Conservation (phyloP, 2,888 invertebrate genomes). For the Octodonta nipae region DNA sequence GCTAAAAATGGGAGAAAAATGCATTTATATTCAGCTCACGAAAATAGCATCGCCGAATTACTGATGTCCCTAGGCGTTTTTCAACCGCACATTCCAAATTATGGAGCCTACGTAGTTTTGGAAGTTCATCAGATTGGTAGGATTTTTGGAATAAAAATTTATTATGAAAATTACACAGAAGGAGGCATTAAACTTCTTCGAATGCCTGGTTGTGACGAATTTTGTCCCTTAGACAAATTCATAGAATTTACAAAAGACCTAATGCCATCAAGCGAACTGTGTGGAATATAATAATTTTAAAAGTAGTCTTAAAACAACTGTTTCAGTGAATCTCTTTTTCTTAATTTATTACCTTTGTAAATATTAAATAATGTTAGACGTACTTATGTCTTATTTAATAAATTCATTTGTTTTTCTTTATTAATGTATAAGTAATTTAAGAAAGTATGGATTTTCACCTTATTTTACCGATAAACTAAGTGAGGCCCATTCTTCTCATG, state of each 20-base stretch:
- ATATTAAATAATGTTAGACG: no score
- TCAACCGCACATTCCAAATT: constrained; percentile 28
- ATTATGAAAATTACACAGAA: constrained; percentile 18
- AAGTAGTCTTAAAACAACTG: no score
- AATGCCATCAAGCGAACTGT: constrained; percentile 9
- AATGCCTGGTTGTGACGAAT: constrained; percentile 17
- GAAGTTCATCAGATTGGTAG: constrained; percentile 21
- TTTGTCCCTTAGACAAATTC: constrained; percentile 20
- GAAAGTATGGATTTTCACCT: no score
- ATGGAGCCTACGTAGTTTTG: constrained; percentile 21
- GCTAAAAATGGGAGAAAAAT: constrained; percentile 14
- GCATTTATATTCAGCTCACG: constrained; percentile 38
- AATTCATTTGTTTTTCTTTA: no score
- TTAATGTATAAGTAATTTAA: no score
- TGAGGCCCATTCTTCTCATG: no score
- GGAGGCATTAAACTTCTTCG: constrained; percentile 14
- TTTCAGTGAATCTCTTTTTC: no score
- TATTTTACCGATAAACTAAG: no score
- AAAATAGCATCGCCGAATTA: constrained; percentile 39
- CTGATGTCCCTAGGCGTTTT: constrained; percentile 36
- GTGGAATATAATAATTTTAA: background rate
- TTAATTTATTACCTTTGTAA: no score
- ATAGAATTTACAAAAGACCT: constrained; percentile 9
- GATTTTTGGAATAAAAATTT: constrained; percentile 21
- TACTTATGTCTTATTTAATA: no score